Conservation (phyloP, 2,113 vertebrate species). For the Polyodon spathula region DNA sequence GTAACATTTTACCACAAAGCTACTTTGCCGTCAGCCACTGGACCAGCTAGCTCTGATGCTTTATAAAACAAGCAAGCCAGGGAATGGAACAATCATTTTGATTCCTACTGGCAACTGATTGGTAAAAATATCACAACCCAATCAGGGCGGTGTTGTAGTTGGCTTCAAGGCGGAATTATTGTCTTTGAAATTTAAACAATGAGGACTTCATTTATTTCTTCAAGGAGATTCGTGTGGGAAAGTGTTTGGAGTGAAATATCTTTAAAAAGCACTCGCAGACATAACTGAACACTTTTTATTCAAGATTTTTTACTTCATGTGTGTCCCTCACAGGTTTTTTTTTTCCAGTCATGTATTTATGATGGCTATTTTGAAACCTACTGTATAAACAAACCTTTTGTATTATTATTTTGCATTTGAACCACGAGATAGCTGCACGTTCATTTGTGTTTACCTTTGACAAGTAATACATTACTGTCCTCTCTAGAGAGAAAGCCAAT, state of each 20-base stretch:
- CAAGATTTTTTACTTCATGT: too few relatives aligned
- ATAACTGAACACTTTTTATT: constrained; percentile 4
- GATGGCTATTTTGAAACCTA: too few relatives aligned
- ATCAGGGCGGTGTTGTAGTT: constrained; percentile 29
- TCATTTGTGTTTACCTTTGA: too few relatives aligned
- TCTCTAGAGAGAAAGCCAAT: too few relatives aligned
- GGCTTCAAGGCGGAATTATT: constrained; percentile 22
- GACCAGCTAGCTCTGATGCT: background rate
- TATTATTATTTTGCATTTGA: background rate
- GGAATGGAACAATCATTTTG: background rate
- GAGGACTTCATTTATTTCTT: too few relatives aligned
- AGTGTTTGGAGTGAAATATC: constrained; percentile 5
- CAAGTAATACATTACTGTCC: too few relatives aligned
- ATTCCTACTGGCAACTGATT: constrained; percentile 19
- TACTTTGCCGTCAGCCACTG: too few relatives aligned
- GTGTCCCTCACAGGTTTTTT: too few relatives aligned
- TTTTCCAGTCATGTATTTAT: too few relatives aligned
- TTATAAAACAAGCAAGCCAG: background rate
- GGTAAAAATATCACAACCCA: constrained; percentile 21
- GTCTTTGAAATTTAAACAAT: constrained; percentile 22
- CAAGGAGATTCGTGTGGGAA: constrained; percentile 16
- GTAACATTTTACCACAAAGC: too few relatives aligned
- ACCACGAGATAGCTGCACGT: background rate
- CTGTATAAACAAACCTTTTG: background rate
- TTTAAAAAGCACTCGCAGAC: constrained; percentile 19